A percentile compares a stretch with the other conserved stretches of the same genome.
Evolutionary conservation across 2,113 vertebrate genomes (phyloP).

Genomic region (Microcebus jonahi): DNA sequence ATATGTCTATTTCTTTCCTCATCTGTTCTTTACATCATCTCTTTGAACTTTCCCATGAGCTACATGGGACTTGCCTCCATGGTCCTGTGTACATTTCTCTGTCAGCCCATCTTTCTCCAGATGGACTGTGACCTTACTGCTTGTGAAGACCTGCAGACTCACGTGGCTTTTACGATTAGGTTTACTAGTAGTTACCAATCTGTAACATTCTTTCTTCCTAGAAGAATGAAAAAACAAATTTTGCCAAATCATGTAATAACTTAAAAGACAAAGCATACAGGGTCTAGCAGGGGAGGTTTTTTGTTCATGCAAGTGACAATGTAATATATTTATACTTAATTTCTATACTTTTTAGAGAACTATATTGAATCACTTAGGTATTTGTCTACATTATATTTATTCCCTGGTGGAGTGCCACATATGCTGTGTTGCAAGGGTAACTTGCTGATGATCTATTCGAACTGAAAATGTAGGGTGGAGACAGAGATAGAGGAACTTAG

Average conservation of each 20-base stretch:
- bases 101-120: conserved; percentile 77
- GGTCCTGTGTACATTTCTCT: conserved; percentile 71
- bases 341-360: neutral
- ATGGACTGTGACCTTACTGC: conserved; percentile 77
- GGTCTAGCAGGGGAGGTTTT: conserved; percentile 19
- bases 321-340: neutral
- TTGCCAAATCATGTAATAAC: conserved; percentile 24
- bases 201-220: conserved; percentile 21
- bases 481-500: neutral
- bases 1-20: conserved; percentile 71
- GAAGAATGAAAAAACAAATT: conserved; percentile 50
- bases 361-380: neutral
- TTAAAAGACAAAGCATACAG: conserved; percentile 42
- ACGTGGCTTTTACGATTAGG: conserved; percentile 74
- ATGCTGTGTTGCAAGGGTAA: neutral
- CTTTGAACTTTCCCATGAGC: conserved; percentile 74
- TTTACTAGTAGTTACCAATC: conserved; percentile 72
- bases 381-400: neutral
- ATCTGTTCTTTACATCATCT: conserved; percentile 75
- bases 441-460: neutral
- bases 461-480: conserved; percentile 7
- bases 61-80: conserved; percentile 72
- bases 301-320: neutral
- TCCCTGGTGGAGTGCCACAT: neutral
- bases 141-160: conserved; percentile 75